Evolutionary conservation across 1,140 invertebrate species (phyloP).

Genomic region (Drosophila elegans): DNA sequence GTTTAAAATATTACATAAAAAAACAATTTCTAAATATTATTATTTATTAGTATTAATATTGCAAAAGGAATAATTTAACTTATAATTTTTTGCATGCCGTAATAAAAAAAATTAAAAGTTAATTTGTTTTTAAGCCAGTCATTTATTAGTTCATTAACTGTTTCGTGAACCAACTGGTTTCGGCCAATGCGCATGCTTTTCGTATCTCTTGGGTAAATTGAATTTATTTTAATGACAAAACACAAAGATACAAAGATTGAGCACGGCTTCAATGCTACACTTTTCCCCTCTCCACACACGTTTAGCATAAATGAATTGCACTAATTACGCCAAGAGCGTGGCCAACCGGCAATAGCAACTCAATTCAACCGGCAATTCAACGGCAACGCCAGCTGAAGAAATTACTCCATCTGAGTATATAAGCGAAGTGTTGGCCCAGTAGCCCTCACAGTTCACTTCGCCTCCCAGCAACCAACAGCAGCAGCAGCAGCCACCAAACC

Average conservation of each 20-base stretch:
- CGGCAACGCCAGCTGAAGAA: not conserved
- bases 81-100: too few relatives aligned
- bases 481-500: constrained; percentile 27
- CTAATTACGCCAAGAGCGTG: constrained; percentile 67
- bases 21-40: too few relatives aligned
- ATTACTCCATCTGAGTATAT: constrained; percentile 61
- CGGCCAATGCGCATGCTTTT: constrained; percentile 18
- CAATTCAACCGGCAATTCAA: not conserved
- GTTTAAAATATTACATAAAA: too few relatives aligned
- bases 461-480: constrained; percentile 50
- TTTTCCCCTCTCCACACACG: constrained; percentile 53
- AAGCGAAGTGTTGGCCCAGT: constrained; percentile 43
- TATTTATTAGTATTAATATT: too few relatives aligned
- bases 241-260: constrained; percentile 48
- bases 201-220: constrained; percentile 43
- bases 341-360: constrained; percentile 9
- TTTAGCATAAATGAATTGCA: constrained; percentile 79
- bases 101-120: not conserved
- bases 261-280: constrained; percentile 59
- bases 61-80: too few relatives aligned
- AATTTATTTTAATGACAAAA: constrained; percentile 68
- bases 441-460: constrained; percentile 65
- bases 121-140: constrained; percentile 19
- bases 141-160: constrained; percentile 3
- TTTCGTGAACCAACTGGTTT: constrained; percentile 18